A percentile compares a stretch with the other conserved stretches of the same genome.
These are phyloP conservation scores for Morphnarchus princeps DNA, from an alignment of 2,113 vertebrate species.

Conservation along the genomic window DNA sequence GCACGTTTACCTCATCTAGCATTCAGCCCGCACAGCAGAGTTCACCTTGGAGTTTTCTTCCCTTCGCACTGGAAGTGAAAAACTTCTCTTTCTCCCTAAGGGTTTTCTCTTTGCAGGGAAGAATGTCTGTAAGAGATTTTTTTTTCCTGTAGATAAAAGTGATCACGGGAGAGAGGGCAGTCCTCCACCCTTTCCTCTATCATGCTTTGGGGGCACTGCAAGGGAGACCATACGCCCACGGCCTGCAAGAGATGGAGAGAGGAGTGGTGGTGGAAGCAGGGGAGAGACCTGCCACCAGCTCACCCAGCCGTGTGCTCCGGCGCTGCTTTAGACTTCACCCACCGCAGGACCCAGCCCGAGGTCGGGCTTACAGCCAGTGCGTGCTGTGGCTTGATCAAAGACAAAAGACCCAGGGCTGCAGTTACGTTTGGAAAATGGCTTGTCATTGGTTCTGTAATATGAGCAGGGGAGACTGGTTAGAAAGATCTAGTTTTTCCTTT, in stretches of 20 bases:
- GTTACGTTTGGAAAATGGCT: not conserved
- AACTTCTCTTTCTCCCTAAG: not conserved
- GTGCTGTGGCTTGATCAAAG: not conserved
- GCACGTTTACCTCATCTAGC: not conserved
- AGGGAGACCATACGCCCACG: rapidly evolving
- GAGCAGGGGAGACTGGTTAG: not conserved
- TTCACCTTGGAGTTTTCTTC: not conserved
- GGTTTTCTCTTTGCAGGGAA: not conserved
- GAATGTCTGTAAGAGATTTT: not conserved
- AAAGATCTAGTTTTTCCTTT: not conserved
- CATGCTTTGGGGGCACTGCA: rapidly evolving
- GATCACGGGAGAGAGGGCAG: not conserved
- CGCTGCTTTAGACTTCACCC: not conserved
- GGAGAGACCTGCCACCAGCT: not conserved
- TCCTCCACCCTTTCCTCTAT: not conserved
- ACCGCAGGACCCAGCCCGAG: rapidly evolving
- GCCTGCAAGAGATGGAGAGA: not conserved
- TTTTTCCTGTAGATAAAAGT: not conserved
- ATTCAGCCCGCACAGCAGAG: not conserved
- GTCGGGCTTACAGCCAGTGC: not conserved
- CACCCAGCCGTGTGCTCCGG: not conserved
- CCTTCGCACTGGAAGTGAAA: not conserved
- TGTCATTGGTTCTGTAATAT: not conserved
- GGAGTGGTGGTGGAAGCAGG: not conserved
- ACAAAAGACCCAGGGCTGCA: not conserved